Evolutionary conservation across 2,113 vertebrate genomes (phyloP).

Genomic region (Cyanoliseus patagonus): DNA sequence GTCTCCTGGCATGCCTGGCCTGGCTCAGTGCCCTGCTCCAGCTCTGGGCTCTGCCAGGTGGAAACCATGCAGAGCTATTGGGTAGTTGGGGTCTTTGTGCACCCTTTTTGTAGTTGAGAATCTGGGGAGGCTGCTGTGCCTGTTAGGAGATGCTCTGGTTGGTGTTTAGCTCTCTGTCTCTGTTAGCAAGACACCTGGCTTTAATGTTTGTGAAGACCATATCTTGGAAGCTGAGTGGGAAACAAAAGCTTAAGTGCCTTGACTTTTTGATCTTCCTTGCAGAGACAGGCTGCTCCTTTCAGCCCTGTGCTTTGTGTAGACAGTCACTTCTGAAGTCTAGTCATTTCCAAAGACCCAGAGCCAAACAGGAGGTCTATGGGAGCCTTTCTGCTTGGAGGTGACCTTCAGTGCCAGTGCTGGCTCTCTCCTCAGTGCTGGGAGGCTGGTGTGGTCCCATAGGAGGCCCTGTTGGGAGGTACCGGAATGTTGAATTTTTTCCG

Average conservation of each 20-base stretch:
- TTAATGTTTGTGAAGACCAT: neutral
- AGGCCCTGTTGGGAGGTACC: neutral
- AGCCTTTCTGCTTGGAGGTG: neutral
- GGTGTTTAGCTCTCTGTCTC: neutral
- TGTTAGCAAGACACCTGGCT: neutral
- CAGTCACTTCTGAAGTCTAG: neutral
- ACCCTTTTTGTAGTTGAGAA: neutral
- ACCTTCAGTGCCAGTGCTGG: rapidly evolving
- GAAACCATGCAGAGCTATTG: neutral
- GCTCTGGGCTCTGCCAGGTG: neutral
- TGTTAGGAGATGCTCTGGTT: neutral
- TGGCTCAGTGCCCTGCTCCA: neutral
- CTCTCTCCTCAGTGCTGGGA: neutral
- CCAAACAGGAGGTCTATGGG: neutral
- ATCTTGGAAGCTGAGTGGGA: neutral
- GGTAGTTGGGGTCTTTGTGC: neutral
- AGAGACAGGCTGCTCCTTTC: neutral
- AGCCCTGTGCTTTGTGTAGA: neutral
- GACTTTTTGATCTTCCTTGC: neutral
- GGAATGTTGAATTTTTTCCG: neutral
- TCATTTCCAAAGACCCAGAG: neutral
- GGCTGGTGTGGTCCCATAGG: rapidly evolving
- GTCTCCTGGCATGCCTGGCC: neutral
- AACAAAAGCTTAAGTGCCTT: neutral
- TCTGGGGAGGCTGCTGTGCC: neutral